Evolutionary conservation across 2,797 vertebrate genomes (phyloP), one percentile per base, ranked within the genome.

Genomic region (Salmo trutta): DNA sequence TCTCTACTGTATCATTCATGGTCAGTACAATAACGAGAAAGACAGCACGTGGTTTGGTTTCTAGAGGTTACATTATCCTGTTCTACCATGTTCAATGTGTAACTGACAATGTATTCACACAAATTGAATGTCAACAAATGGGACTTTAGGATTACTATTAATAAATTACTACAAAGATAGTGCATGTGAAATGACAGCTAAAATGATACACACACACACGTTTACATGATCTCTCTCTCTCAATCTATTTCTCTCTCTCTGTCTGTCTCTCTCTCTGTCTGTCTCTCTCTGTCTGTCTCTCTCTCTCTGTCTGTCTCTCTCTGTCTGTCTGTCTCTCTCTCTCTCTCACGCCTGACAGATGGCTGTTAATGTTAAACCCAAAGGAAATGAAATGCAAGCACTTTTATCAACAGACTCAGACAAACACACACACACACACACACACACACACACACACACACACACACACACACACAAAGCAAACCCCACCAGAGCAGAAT

Each of bases 361-460:
- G 53, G 69, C 16, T 33, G 68, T 24, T 56, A 84, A 75, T 66
- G 65, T 80, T 85, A 84, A 80, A 88, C 53, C 15, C 3, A 72
- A 41, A 77, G 73, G 12, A 33, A 47, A 76, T 74, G 54, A 71
- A 81, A 14, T 54, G 36, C 54, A 79, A 71, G 80, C 67, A 77
- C 19, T 67, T 78, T 36, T 79, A 33, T 74, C 54, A 56, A 56
- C 53, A 56, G 53, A 56, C 53, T 16, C 17, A 17, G 53, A 17
- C 53, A 56, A 17, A 56, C 62, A 80, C 59, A 29, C 27, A 29
- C 27, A 29, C 27, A 29, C 27, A 29, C 27, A 29, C 29, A 29
- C 29, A 29, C 29, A 29, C 29, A 29, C 29, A 29, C 29, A 29
- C 29, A 29, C 29, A 29, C 29, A 29, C 29, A 29, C 29, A 29